Evolutionary conservation across 2,888 invertebrate genomes (phyloP).

Genomic region (Epinotia brunnichana): DNA sequence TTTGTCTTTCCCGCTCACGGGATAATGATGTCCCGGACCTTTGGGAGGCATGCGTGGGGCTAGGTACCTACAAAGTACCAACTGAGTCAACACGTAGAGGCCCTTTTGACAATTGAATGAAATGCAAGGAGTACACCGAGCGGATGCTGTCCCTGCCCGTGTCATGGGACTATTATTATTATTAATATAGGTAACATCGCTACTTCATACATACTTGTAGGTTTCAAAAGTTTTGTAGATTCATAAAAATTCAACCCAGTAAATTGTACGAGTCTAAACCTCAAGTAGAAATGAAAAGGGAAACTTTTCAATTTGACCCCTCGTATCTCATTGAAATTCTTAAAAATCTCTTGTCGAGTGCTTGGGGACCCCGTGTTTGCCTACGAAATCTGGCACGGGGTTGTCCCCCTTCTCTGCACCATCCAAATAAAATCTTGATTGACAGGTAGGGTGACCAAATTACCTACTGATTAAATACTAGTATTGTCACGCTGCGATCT

Average conservation of each 20-base stretch:
- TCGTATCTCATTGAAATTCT: conserved; percentile 36
- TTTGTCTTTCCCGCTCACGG: no score
- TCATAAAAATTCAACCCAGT: conserved; percentile 3
- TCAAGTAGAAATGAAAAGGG: conserved; percentile 32
- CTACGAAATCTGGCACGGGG: conserved; percentile 4
- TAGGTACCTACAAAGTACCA: no score
- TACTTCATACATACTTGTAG: not conserved
- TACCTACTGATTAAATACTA: conserved; percentile 8
- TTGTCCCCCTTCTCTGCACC: conserved; percentile 16
- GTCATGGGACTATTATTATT: no score
- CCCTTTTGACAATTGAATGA: no score
- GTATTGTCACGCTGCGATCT: not conserved
- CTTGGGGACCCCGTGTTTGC: conserved; percentile 28
- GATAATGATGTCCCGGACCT: no score
- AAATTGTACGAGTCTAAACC: conserved; percentile 22
- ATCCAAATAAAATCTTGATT: conserved; percentile 31
- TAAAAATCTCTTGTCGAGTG: conserved; percentile 35
- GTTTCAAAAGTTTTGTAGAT: not conserved
- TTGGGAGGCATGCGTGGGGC: no score
- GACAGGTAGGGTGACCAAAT: conserved; percentile 25
- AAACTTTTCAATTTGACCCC: conserved; percentile 43
- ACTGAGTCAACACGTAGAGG: no score
- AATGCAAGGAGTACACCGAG: no score
- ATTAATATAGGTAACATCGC: not conserved
- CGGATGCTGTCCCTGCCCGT: no score